Evolutionary conservation across 2,888 invertebrate genomes (phyloP), one percentile per base, ranked within the genome.

Genomic region (Rhaphigaster nebulosa): DNA sequence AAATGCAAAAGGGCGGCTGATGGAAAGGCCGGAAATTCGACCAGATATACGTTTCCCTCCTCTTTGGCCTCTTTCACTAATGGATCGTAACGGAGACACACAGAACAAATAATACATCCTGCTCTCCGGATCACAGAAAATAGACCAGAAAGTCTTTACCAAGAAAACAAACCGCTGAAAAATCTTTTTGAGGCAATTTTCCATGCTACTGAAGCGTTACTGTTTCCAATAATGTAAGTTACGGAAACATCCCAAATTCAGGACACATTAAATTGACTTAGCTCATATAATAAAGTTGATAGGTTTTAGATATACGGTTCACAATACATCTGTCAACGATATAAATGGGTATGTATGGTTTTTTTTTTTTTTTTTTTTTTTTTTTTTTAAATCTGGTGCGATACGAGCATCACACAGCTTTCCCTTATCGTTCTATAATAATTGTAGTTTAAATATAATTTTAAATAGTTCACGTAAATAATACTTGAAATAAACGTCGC

Each of bases 11-110:
- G 34, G 70, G 0, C 10, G 70, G 34, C 38, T 76, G 70, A 76
- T 76, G 70, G 70, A 76, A 26, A 20, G 70, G 38, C 70, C 34
- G 70, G 38, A 20, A 76, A 76, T 76, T 76, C 20, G 34, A 76
- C 38, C 1, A 76, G 70, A 76, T 76, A 76, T 76, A 34, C 34
- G 29, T 15, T 65, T 29, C 29, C 65, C 23, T 15, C 38, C 8
- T 12, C 20, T 38, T 34, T 23, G 70, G 70, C 34, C 34, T 38
- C 70, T 76, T 38, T 2, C 23, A 34, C 70, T 76, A 76, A 76
- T 76, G 70, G 70, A 76, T 5, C 8, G 70, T 76, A 76, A 76
- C 34, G 70, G 70, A 76, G 70, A 76, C 70, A 76, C 20, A 20
- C 23, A 20, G 34, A 38, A 34, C 70, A 76, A 76, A 76, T 76